Base-by-base conservation (phyloP, 1,140 invertebrate species). In the Drosophila sproati region DNA sequence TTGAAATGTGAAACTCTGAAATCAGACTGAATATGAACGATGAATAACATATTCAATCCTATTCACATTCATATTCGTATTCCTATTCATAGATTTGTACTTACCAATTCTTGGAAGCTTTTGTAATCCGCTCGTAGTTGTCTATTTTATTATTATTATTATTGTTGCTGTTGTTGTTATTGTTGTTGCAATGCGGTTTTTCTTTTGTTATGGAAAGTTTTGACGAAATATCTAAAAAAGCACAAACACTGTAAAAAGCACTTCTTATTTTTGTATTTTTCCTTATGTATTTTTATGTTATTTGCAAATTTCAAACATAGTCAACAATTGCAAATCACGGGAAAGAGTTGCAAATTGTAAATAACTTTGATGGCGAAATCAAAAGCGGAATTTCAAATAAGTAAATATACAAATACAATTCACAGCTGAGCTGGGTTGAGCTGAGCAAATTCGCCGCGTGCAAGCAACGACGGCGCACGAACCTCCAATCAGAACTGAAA, bases 401-500 rank as follows among this genome's bases (percentile, higher is more conserved):
- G 70, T 80, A 32, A 45, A 45, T 34, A 60, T 28, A 59, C 39
- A 43, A 77, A 81, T 66, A 70, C 55, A 72, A 55, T 83, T 80
- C 73, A 88, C 87, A 83, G 71, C 80, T 78, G 61, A 85, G 80
- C 77, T 83, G 85, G 75, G 51, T 66, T 78, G 61, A 85, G 80
- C 77, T 83, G 85, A 78, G 51, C 69, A 80, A 89, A 43, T 43
- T 90, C 69, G 78, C 81, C 85, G 85, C 86, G 78, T 78, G 64
- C 72, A 76, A 76, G 56, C 72, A 81, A 81, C 78, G 77, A 68
- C 78, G 78, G 78, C 78, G 86, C 81, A 89, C 86, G 86, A 89
- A 89, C 69, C 85, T 89, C 85, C 85, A 89, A 89, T 89, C 85
- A 89, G 85, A 89, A 89, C 86, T 89, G 85, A 89, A 89, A 81